Evolutionary conservation across 2,888 invertebrate genomes (phyloP), one percentile per base, ranked within the genome.

Genomic region (Chrysodeixis includens): DNA sequence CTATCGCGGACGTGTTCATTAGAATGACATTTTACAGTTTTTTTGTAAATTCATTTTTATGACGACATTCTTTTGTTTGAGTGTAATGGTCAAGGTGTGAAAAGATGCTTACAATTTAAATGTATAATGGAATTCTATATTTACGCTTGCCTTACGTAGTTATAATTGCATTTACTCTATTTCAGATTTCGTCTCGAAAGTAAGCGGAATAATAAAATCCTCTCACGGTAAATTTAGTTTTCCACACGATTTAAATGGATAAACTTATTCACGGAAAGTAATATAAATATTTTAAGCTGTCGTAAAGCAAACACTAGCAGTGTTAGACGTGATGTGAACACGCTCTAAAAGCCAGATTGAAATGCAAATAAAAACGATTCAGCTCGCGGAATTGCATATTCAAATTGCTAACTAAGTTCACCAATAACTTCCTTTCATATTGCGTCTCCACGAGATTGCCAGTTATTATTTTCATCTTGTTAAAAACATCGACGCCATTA

Each of bases 351-450:
- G 58, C 66, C 58, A 68, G 66, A 73, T 73, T 78, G 73, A 79
- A 79, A 79, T 79, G 78, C 71, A 79, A 79, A 78, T 76, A 78
- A 75, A 75, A 77, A 71, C 69, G 56, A 74, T 64, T 72, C 66
- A 63, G 63, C 57, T 63, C 54, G 44, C 63, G 35, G 57, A 78
- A 79, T 75, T 79, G 73, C 73, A 79, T 79, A 78, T 79, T 75
- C 73, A 78, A 69, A 77, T 79, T 64, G 65, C 59, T 71, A 64
- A 76, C 76, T 67, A 74, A 71, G 52, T 63, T 69, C 56, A 65
- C 46, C 55, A 63, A 75, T 72, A 68, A 76, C 67, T 61, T 60
- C 14, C 52, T 56, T 68, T 67, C 53, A 59, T 49, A 54, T 55
- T 52, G 62, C 40, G 55, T 67, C 65, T 65, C 26, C 18, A 44